phyloP scores from a whole-genome alignment of 2,113 vertebrate genomes.

The Psilopogon haemacephalus region DNA sequence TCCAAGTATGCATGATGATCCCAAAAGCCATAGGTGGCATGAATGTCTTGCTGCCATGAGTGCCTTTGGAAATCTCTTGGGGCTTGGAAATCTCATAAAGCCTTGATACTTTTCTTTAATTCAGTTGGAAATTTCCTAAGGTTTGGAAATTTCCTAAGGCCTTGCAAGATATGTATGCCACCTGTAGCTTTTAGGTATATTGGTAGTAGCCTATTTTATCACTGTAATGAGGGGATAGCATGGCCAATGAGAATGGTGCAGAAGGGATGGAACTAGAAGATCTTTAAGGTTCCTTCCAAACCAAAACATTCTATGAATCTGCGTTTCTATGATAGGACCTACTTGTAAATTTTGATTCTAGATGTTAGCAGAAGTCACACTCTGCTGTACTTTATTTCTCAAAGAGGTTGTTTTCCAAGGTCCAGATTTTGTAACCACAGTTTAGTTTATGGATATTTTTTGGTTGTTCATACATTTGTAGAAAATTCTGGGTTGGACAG shows the following conservation, averaged over 20 bases:
- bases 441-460: constrained; percentile 45
- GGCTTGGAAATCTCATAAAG: background rate
- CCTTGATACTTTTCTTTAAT: background rate
- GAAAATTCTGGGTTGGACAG: no score
- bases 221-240: background rate
- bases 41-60: background rate
- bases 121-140: background rate
- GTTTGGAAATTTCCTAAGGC: no score
- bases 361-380: constrained; percentile 37
- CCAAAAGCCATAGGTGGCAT: background rate
- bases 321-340: constrained; percentile 30
- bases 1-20: background rate
- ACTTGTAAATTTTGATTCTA: constrained; percentile 43
- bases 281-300: no score
- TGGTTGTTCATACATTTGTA: no score
- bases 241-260: background rate
- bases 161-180: no score
- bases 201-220: background rate
- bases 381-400: constrained; percentile 34
- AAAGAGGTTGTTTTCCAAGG: constrained; percentile 29
- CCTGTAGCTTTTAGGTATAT: background rate
- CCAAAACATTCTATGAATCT: no score
- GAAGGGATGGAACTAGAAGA: background rate
- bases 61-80: background rate
- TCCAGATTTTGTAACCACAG: constrained; percentile 24